Evolutionary conservation across 2,888 invertebrate genomes (phyloP).

Genomic region (Choristoneura rosaceana): DNA sequence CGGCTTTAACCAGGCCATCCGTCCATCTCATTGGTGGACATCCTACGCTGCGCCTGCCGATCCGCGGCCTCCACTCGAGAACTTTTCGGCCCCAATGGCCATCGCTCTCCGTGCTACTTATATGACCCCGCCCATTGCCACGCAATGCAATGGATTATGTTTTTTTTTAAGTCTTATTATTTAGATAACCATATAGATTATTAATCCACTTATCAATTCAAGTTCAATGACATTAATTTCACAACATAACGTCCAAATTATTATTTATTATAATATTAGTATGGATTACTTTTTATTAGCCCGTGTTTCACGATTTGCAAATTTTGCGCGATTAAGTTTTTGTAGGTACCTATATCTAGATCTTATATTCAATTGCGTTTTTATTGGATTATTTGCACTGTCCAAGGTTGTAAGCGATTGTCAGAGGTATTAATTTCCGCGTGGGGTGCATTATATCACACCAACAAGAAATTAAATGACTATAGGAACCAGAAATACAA

Average conservation of each 20-base stretch:
- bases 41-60: too few relatives aligned
- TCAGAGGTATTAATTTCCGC: not conserved
- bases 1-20: too few relatives aligned
- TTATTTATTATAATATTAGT: too few relatives aligned
- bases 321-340: not conserved
- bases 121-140: too few relatives aligned
- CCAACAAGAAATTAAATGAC: not conserved
- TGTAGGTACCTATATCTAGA: not conserved
- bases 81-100: too few relatives aligned
- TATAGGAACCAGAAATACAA: not conserved
- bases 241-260: not conserved
- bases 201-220: not conserved
- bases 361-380: not conserved
- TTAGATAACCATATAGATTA: not conserved
- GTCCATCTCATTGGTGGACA: too few relatives aligned
- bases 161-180: too few relatives aligned
- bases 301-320: not conserved
- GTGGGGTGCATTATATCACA: not conserved
- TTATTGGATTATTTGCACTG: not conserved
- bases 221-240: not conserved
- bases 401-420: not conserved
- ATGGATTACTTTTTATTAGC: not conserved
- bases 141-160: too few relatives aligned
- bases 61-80: too few relatives aligned
- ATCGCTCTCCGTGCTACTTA: too few relatives aligned